Evolutionary conservation across 2,888 invertebrate genomes (phyloP).

Genomic region (Phytoseiulus persimilis): DNA sequence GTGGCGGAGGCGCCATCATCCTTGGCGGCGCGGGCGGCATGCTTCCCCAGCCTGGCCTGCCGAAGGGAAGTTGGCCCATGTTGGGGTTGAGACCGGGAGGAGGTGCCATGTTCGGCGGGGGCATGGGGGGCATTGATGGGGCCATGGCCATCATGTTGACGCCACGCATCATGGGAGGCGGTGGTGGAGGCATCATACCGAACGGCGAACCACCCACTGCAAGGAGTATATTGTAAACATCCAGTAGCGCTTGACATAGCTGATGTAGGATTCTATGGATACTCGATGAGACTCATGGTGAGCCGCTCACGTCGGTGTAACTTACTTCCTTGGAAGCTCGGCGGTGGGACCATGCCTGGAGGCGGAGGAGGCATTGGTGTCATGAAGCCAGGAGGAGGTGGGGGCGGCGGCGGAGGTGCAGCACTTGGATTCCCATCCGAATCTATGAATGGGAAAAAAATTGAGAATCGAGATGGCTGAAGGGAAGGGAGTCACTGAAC

Average conservation of each 20-base stretch:
- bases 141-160: constrained; percentile 45
- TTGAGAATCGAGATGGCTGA: no score
- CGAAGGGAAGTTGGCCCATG: constrained; percentile 58
- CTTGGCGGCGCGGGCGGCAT: constrained; percentile 48
- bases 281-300: not conserved
- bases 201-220: constrained; percentile 43
- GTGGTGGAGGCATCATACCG: constrained; percentile 44
- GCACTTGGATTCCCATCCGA: constrained; percentile 40
- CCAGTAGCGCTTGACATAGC: not conserved
- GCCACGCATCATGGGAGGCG: constrained; percentile 37
- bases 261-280: not conserved
- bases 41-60: constrained; percentile 61
- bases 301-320: not conserved
- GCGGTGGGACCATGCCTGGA: constrained; percentile 49
- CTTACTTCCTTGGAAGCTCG: constrained; percentile 43
- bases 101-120: constrained; percentile 57
- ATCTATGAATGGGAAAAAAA: no score
- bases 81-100: constrained; percentile 48
- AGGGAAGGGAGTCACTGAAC: no score
- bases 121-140: constrained; percentile 46
- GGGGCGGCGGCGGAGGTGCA: constrained; percentile 42
- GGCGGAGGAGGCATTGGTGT: constrained; percentile 59
- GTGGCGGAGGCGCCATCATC: constrained; percentile 56
- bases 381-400: constrained; percentile 40
- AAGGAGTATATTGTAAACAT: no score